Evolutionary conservation across 2,888 invertebrate genomes (phyloP).

Genomic region (Calephelis perditalis): DNA sequence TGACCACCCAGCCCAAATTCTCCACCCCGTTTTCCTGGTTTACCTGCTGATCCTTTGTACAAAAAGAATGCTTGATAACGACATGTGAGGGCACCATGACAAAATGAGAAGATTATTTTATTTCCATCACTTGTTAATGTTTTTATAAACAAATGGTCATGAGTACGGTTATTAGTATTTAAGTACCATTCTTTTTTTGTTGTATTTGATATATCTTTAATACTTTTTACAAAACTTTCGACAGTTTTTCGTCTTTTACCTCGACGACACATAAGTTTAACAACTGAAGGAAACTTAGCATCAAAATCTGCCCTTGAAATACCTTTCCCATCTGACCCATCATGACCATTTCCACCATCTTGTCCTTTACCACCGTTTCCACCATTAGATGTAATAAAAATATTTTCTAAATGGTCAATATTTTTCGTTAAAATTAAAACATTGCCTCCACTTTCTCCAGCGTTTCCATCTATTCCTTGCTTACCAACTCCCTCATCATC

Average conservation of each 20-base stretch:
- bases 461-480: slow-evolving; percentile 14
- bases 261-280: background rate
- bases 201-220: slow-evolving; percentile 13
- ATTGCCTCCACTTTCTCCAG: slow-evolving; percentile 18
- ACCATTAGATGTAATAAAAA: slow-evolving; percentile 13
- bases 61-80: slow-evolving; percentile 6
- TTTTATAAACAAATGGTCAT: background rate
- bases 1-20: slow-evolving; percentile 10
- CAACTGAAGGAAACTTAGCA: slow-evolving; percentile 13
- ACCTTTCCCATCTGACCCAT: slow-evolving; percentile 12
- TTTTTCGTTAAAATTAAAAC: slow-evolving; percentile 10
- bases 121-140: background rate
- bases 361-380: slow-evolving; percentile 17
- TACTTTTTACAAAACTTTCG: background rate
- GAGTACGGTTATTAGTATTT: background rate
- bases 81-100: background rate
- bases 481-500: slow-evolving; percentile 13
- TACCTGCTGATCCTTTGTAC: slow-evolving; percentile 1
- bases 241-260: slow-evolving; percentile 1
- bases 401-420: background rate
- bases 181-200: slow-evolving; percentile 16
- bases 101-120: slow-evolving; percentile 4
- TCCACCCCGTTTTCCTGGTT: slow-evolving; percentile 5
- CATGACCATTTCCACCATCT: slow-evolving; percentile 14
- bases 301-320: slow-evolving; percentile 14